Evolutionary conservation across 2,113 vertebrate species (phyloP).

Genomic region (Limanda limanda): DNA sequence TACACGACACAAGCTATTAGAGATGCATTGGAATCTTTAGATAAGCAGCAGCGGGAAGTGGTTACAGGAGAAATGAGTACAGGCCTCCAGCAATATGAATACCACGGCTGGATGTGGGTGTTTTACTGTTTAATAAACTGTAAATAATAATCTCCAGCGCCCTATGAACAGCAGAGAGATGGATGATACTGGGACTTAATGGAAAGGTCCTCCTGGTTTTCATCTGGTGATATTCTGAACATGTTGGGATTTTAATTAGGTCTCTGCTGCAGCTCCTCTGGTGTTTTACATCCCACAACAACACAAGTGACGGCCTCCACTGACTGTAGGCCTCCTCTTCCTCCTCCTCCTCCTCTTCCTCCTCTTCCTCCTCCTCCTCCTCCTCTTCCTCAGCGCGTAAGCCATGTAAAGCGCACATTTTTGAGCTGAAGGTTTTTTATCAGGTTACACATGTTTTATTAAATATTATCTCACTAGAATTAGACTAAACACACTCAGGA

Average conservation of each 20-base stretch:
- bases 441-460: background rate
- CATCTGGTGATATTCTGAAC: background rate
- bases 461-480: background rate
- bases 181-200: background rate
- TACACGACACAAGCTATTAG: too few species aligned
- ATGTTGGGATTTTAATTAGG: background rate
- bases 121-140: conserved; percentile 7
- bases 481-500: background rate
- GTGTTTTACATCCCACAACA: background rate
- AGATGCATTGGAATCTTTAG: background rate
- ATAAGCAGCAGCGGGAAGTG: background rate
- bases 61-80: background rate
- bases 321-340: background rate
- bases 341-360: too few species aligned
- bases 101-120: background rate
- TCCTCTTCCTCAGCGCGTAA: background rate
- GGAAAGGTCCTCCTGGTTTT: background rate
- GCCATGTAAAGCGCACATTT: too few species aligned
- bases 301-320: background rate
- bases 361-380: too few species aligned
- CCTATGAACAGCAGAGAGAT: background rate
- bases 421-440: too few species aligned
- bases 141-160: conserved; percentile 9
- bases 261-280: background rate
- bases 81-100: background rate